Base-by-base conservation (phyloP, 2,888 invertebrate genomes). In the Eupithecia insigniata region DNA sequence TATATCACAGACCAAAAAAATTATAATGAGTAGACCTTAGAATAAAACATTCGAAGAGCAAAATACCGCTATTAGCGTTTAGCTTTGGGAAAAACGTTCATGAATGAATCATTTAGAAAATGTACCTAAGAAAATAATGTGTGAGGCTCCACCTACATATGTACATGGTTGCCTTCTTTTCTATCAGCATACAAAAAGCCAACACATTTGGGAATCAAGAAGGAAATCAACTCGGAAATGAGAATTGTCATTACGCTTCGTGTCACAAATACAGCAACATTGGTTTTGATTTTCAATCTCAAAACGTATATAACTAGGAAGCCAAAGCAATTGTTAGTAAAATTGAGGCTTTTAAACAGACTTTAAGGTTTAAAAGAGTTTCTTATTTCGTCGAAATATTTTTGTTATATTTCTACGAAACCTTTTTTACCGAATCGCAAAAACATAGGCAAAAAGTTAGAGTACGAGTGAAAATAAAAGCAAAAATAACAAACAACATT, bases 151-250 rank as follows among this genome's bases (percentile, higher is more conserved):
- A n/a, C n/a, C 10, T 32, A 16, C 18, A 22, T 10, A 62, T 32
- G 6, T 30, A 18, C 30, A 34, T 3, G 12, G 1, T 4, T 18
- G 22, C 30, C 12, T 32, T 3, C 22, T 60, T 70, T 70, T 64
- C 70, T 43, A 72, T 70, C 34, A 61, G 22, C 36, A 16, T 51
- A 73, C 32, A 67, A 68, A 73, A 70, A 58, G 60, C 61, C 61
- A 71, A 73, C 58, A 71, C 34, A 69, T 71, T 74, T 68, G 61
- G 55, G 34, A 69, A 74, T 71, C 68, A 30, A 70, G 60, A 61
- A 73, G 81, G 81, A 83, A 84, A 85, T 82, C 82, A 83, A 81
- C 78, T 78, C 79, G 84, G 86, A 88, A 88, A 88, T 87, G 82
- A 85, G 80, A 84, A 83, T 84, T 85, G 84, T 84, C 85, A 82